Evolutionary conservation across 2,113 vertebrate species (phyloP), one percentile per base, ranked within the genome.

Genomic region (Tetrao urogallus): DNA sequence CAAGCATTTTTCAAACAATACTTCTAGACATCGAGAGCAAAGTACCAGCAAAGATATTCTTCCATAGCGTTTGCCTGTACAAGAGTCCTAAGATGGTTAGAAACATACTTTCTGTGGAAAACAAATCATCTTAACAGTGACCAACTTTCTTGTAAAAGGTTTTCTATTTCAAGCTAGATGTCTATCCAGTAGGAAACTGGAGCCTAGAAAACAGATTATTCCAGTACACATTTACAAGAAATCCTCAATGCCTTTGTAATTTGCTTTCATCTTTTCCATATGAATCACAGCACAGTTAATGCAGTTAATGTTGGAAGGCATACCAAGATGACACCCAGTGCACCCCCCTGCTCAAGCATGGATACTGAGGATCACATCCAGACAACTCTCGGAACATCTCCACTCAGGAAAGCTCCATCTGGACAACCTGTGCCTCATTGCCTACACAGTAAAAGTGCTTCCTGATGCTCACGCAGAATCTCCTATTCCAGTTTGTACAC

Each of bases 251-350:
- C 12, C 83, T 78, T 11, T 11, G 14, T 9, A 11, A 83, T 52
- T 13, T 82, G 18, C 3, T 48, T 94, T 73, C 60, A 52, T 45
- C 25, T 57, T 89, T 43, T 38, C 45, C 7, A 28, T 57, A 58
- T 0, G 0, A 40, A 64, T 40, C 61, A 40, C 25, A 28, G 17
- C 40, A 19, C 19, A 18, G 38, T 12, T 19, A 24, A 38, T 25
- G 36, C 19, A 18, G 38, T 12, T 19, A 24, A 38, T 25, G 36
- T 27, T 27, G 25, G 25, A 64, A 64, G 38, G 25, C 16, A 13
- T 28, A 10, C 16, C 17, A 28, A 17, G 25, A 40, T 17, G 61
- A 13, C 61, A 40, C 18, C 25, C 19, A 17, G 38, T 19, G 16
- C 25, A 64, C 15, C 7, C 16, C 11, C 18, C 57, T n/a, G 20